Evolutionary conservation across 1,140 invertebrate genomes (phyloP).

Genomic region (Proales similis): DNA sequence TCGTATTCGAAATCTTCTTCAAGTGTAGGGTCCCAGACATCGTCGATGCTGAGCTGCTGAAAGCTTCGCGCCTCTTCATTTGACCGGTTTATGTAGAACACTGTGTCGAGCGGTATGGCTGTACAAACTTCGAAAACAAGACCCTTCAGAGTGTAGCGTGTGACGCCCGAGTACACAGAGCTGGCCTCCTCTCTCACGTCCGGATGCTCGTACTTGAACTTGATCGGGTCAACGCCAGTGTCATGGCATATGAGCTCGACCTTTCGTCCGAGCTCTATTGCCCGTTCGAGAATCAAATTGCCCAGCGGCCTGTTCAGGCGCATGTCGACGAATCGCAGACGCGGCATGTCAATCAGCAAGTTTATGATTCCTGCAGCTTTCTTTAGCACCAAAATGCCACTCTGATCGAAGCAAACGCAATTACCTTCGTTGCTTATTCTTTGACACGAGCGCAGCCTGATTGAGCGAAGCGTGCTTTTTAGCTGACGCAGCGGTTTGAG

Average conservation of each 20-base stretch:
- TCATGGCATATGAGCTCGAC: conserved; percentile 17
- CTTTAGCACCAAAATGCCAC: too few species aligned
- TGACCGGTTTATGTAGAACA: too few species aligned
- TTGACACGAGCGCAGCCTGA: background rate
- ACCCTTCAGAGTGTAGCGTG: too few species aligned
- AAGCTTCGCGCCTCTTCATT: too few species aligned
- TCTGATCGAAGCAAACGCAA: background rate
- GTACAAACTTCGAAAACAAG: too few species aligned
- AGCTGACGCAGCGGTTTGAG: background rate
- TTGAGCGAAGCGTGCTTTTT: background rate
- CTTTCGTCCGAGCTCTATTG: background rate
- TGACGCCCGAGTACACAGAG: too few species aligned
- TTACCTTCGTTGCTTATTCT: background rate
- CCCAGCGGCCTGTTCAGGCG: background rate
- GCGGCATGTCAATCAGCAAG: too few species aligned
- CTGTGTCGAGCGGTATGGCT: too few species aligned
- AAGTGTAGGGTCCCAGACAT: too few species aligned
- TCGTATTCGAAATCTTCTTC: too few species aligned
- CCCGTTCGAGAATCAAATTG: conserved; percentile 15
- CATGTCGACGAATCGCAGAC: background rate
- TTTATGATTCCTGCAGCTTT: too few species aligned
- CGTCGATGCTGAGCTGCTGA: too few species aligned
- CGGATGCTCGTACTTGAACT: conserved; percentile 23
- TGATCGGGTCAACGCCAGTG: conserved; percentile 15
- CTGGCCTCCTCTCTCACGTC: background rate